phyloP scores from a whole-genome alignment of 2,888 invertebrate genomes.

The Campaea margaritaria region DNA sequence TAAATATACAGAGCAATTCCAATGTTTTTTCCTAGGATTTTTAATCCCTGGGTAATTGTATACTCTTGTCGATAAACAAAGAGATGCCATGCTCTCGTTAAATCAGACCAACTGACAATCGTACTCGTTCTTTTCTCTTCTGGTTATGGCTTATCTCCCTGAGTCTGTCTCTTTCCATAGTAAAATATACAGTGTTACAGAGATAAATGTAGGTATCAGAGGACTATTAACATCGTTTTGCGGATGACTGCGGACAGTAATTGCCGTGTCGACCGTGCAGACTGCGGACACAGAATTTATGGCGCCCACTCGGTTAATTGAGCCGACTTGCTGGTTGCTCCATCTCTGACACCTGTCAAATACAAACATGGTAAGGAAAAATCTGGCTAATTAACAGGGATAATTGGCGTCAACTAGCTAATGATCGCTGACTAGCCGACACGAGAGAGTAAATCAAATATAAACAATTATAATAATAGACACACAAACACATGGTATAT shows the following conservation, averaged over 20 bases:
- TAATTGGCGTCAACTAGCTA: constrained; percentile 8
- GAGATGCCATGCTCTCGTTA: not conserved
- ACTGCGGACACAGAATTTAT: constrained; percentile 79
- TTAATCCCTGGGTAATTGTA: too few species aligned
- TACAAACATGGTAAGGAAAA: constrained; percentile 32
- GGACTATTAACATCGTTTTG: constrained; percentile 82
- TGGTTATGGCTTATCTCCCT: not conserved
- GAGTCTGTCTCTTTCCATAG: constrained; percentile 52
- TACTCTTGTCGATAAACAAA: too few species aligned
- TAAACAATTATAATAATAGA: too few species aligned
- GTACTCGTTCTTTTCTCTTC: not conserved
- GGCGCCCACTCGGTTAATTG: constrained; percentile 74
- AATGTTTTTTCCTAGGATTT: too few species aligned
- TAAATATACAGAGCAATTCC: too few species aligned
- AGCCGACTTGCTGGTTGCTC: constrained; percentile 65
- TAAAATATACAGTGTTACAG: constrained; percentile 64
- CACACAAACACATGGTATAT: too few species aligned
- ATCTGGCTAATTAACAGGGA: not conserved
- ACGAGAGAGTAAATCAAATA: not conserved
- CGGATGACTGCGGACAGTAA: constrained; percentile 84
- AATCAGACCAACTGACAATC: not conserved
- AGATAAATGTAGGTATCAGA: constrained; percentile 77
- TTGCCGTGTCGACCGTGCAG: constrained; percentile 79
- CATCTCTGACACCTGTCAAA: constrained; percentile 59
- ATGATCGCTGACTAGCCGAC: not conserved